Evolutionary conservation across 2,113 vertebrate genomes (phyloP).

Genomic region (Epinephelus moara): DNA sequence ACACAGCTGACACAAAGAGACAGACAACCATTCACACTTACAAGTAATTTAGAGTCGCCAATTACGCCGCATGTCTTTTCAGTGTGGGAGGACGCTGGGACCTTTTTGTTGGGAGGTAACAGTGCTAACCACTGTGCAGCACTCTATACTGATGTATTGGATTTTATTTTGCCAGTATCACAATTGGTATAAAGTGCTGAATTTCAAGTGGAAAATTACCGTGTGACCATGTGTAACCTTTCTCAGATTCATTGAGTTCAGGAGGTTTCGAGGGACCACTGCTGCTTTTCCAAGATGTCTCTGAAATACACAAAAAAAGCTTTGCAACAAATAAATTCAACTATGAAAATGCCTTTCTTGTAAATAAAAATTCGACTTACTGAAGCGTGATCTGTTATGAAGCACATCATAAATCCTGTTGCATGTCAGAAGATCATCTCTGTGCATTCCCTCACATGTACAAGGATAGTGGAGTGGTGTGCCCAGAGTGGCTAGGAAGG

Average conservation of each 20-base stretch:
- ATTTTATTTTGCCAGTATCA: background rate
- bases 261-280: constrained; percentile 27
- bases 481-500: constrained; percentile 87
- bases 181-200: background rate
- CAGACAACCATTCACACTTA: too few relatives aligned
- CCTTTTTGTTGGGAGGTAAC: too few relatives aligned
- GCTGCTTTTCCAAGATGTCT: constrained; percentile 23
- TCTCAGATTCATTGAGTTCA: constrained; percentile 18
- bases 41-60: background rate
- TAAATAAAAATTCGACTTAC: constrained; percentile 75
- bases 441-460: constrained; percentile 79
- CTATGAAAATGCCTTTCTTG: background rate
- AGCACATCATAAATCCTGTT: constrained; percentile 85
- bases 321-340: background rate
- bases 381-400: constrained; percentile 88
- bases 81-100: background rate
- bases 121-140: background rate
- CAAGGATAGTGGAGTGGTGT: constrained; percentile 86
- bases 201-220: constrained; percentile 55
- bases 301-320: constrained; percentile 44
- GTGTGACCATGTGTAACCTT: constrained; percentile 27
- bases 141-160: background rate
- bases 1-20: too few relatives aligned
- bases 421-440: constrained; percentile 80
- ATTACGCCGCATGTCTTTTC: background rate